Evolutionary conservation across 2,888 invertebrate species (phyloP), one percentile per base, ranked within the genome.

Genomic region (Bembecia ichneumoniformis): DNA sequence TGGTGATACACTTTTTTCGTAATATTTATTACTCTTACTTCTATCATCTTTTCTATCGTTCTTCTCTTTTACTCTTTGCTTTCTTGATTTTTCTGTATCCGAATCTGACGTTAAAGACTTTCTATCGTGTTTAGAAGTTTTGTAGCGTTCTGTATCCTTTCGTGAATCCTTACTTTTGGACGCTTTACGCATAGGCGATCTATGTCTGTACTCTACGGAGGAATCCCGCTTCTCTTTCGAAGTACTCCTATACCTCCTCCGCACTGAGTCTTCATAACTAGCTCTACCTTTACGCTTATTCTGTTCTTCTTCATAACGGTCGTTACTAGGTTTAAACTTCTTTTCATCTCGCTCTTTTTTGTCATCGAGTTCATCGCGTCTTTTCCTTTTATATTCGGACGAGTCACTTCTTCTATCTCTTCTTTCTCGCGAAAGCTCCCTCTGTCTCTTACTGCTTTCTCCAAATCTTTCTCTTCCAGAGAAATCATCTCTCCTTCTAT

Each of bases 91-190:
- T 53, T 81, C 81, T 0, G 62, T 43, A 36, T 81, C 81, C 0
- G 82, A 76, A 52, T 80, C 82, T 0, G 80, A 74, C 1, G 77
- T 71, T 0, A 72, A 60, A 10, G 71, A 67, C 45, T 64, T 63
- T 53, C 62, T 65, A 40, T 71, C 68, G 1, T 63, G 52, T 51
- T 57, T 70, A 2, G 67, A 59, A 47, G 63, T 73, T 60, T 77
- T 81, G 49, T 64, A 57, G 54, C 68, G 75, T 10, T 76, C 74
- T 1, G 60, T 55, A 40, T 74, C 79, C 51, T 68, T 74, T 2
- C 67, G 66, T n/a, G 58, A 55, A 46, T 73, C 68, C 52, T 58
- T 69, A 51, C 62, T 74, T 55, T 62, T 77, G 47, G 66, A 50
- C 14, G 59, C 57, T 58, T 71, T 77, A 10, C 48, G 57, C 3